Percentiles rank a stretch among this genome's conserved stretches.
These are phyloP conservation scores for Pasiphila rectangulata DNA, from an alignment of 2,888 invertebrate species.

Conservation along the genomic window DNA sequence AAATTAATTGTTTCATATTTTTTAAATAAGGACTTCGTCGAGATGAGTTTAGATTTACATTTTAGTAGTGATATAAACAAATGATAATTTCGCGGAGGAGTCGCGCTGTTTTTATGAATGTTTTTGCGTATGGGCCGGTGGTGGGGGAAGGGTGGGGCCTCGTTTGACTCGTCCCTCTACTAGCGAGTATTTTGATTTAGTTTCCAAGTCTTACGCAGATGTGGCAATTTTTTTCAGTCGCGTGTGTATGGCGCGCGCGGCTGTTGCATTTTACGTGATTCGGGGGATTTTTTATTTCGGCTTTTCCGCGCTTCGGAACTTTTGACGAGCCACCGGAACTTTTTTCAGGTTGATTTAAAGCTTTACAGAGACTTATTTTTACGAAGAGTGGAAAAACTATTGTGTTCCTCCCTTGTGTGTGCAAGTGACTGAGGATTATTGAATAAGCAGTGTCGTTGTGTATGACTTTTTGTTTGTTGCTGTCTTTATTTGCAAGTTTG, in stretches of 20 bases:
- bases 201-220: slow-evolving; percentile 79
- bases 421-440: slow-evolving; percentile 55
- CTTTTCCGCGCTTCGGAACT: slow-evolving; percentile 55
- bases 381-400: slow-evolving; percentile 43
- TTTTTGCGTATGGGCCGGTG: slow-evolving; percentile 69
- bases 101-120: slow-evolving; percentile 77
- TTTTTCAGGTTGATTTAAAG: slow-evolving; percentile 53
- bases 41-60: slow-evolving; percentile 64
- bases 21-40: slow-evolving; percentile 61
- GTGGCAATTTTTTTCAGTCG: slow-evolving; percentile 79
- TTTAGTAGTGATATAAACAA: slow-evolving; percentile 70
- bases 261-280: slow-evolving; percentile 56
- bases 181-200: slow-evolving; percentile 81
- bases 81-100: slow-evolving; percentile 75
- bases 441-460: slow-evolving; percentile 43
- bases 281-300: slow-evolving; percentile 45
- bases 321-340: slow-evolving; percentile 43
- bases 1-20: slow-evolving; percentile 70
- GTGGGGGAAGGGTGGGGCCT: slow-evolving; percentile 79
- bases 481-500: slow-evolving; percentile 54
- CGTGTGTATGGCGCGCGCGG: slow-evolving; percentile 74
- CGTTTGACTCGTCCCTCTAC: slow-evolving; percentile 75
- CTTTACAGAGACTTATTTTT: slow-evolving; percentile 38
- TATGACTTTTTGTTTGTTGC: slow-evolving; percentile 39
- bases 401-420: slow-evolving; percentile 40